These are phyloP conservation scores for Fulica atra DNA, from an alignment of 2,113 vertebrate genomes.

Conservation along the genomic window DNA sequence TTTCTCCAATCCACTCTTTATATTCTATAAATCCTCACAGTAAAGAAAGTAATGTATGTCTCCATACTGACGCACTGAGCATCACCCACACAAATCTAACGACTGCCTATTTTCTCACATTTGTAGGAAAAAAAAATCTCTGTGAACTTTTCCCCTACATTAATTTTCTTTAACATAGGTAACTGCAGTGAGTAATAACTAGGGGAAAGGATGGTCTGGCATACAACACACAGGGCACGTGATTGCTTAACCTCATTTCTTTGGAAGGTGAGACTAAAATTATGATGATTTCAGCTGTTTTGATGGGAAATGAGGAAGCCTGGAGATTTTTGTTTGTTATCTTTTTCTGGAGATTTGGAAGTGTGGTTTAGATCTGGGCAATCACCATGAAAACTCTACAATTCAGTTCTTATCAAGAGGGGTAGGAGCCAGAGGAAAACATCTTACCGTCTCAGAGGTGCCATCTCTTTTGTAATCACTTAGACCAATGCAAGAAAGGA, in stretches of 20 bases:
- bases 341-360: neutral
- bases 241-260: neutral
- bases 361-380: neutral
- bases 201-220: neutral
- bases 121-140: neutral
- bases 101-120: neutral
- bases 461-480: neutral
- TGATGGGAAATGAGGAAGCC: neutral
- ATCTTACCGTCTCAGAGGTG: neutral
- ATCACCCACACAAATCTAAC: neutral
- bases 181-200: neutral
- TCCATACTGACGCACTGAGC: neutral
- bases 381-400: neutral
- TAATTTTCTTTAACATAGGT: neutral
- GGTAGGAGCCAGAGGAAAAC: neutral
- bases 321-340: neutral
- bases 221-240: rapidly evolving
- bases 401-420: neutral
- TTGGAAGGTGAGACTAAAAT: neutral
- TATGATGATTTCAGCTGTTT: neutral
- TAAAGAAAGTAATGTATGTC: neutral
- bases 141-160: neutral
- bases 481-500: neutral
- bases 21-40: neutral
- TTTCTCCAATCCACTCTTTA: neutral